Conservation (phyloP, 2,888 invertebrate species). For the Tryphoninae sp. region DNA sequence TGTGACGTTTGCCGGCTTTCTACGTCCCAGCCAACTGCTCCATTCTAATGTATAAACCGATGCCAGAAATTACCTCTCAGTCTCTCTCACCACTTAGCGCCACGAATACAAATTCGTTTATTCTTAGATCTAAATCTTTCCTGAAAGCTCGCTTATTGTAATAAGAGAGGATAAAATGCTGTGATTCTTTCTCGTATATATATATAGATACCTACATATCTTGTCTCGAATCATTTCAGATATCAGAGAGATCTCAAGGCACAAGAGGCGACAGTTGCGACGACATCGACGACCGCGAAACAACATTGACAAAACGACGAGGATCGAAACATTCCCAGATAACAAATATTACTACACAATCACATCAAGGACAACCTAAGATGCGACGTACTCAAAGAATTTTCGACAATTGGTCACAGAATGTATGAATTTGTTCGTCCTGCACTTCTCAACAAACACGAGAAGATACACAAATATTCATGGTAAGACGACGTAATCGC, state of each 20-base stretch:
- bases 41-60: slow-evolving; percentile 4
- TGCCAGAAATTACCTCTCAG: slow-evolving; percentile 24
- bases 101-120: slow-evolving; percentile 25
- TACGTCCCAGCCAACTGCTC: slow-evolving; percentile 7
- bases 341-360: slow-evolving; percentile 46
- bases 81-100: background rate
- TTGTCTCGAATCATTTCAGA: slow-evolving; percentile 67
- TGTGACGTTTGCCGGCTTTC: background rate
- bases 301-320: slow-evolving; percentile 66
- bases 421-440: background rate
- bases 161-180: background rate
- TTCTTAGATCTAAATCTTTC: slow-evolving; percentile 32
- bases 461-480: background rate
- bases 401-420: slow-evolving; percentile 10
- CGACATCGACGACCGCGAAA: slow-evolving; percentile 45
- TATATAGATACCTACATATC: slow-evolving; percentile 22
- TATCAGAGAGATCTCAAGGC: slow-evolving; percentile 73
- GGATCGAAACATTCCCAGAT: slow-evolving; percentile 69
- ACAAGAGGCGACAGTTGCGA: slow-evolving; percentile 52
- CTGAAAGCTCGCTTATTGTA: background rate
- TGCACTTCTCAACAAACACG: background rate
- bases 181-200: background rate
- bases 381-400: slow-evolving; percentile 14
- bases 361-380: slow-evolving; percentile 19
- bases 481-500: slow-evolving; percentile 41